Evolutionary conservation across 2,113 vertebrate genomes (phyloP).

Genomic region (Lophura nycthemera): DNA sequence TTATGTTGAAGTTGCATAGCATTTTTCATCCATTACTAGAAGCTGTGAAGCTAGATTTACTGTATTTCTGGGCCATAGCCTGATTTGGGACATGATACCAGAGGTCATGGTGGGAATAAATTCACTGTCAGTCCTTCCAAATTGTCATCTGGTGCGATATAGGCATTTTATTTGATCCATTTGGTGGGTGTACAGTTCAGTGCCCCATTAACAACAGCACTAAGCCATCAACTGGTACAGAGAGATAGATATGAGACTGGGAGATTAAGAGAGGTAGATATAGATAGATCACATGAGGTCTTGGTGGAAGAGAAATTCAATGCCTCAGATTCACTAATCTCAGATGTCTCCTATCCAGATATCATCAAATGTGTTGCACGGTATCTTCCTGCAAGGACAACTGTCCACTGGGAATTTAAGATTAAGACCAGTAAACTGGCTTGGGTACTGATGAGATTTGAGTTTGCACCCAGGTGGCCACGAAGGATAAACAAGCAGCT

Average conservation of each 20-base stretch:
- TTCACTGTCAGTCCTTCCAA: neutral
- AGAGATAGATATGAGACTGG: neutral
- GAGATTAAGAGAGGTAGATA: neutral
- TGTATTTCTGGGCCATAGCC: neutral
- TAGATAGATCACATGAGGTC: neutral
- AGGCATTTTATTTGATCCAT: neutral
- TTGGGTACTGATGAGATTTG: neutral
- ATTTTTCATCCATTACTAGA: neutral
- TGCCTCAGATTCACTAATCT: slow-evolving; percentile 2
- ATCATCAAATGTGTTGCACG: neutral
- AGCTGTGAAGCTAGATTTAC: neutral
- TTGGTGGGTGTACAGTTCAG: neutral
- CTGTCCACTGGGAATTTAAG: neutral
- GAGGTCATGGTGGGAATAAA: neutral
- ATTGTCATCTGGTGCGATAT: neutral
- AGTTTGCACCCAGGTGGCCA: neutral
- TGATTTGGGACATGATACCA: neutral
- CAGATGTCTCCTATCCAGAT: neutral
- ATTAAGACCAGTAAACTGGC: neutral
- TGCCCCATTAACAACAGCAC: neutral
- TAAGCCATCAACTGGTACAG: neutral
- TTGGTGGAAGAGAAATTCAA: neutral
- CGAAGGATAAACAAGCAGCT: neutral
- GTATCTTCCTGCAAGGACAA: neutral
- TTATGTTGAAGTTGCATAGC: neutral